These are phyloP conservation scores for Sebastes dallii DNA, from an alignment of 2,797 vertebrate species.

Conservation along the genomic window DNA sequence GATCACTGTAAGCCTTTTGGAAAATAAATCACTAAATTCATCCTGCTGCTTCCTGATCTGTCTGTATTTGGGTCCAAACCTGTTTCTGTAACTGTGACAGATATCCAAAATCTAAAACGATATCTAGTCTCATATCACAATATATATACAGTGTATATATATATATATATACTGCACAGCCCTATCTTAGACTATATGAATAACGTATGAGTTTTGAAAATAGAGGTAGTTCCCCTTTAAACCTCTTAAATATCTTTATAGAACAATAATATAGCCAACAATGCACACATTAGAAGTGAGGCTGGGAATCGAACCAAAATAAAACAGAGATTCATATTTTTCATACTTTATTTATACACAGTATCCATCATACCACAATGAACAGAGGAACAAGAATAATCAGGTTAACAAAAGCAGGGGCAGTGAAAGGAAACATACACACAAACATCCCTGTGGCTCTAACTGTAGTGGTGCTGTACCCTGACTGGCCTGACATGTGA, in stretches of 20 bases:
- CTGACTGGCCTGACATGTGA: slow-evolving; percentile 36
- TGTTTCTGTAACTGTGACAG: too few relatives aligned
- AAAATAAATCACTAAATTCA: too few relatives aligned
- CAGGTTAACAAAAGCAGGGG: slow-evolving; percentile 73
- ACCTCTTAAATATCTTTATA: background rate
- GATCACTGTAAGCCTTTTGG: too few relatives aligned
- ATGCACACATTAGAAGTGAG: background rate
- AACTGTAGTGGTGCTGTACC: slow-evolving; percentile 52
- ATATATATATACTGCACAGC: too few relatives aligned
- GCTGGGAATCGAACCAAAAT: background rate
- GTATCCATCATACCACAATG: slow-evolving; percentile 81
- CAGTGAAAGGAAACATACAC: slow-evolving; percentile 56
- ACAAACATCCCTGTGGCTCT: slow-evolving; percentile 70
- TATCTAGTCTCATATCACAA: too few relatives aligned
- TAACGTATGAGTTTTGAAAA: too few relatives aligned
- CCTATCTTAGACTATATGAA: too few relatives aligned
- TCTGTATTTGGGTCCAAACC: too few relatives aligned
- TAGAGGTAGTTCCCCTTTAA: background rate
- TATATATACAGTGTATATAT: too few relatives aligned
- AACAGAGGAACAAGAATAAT: slow-evolving; percentile 79
- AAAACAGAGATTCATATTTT: slow-evolving; percentile 35
- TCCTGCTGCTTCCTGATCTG: too few relatives aligned
- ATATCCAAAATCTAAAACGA: too few relatives aligned
- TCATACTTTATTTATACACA: slow-evolving; percentile 84
- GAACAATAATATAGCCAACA: background rate